Base-by-base conservation (phyloP, 2,797 vertebrate species). In the Linurgus olivaceus region DNA sequence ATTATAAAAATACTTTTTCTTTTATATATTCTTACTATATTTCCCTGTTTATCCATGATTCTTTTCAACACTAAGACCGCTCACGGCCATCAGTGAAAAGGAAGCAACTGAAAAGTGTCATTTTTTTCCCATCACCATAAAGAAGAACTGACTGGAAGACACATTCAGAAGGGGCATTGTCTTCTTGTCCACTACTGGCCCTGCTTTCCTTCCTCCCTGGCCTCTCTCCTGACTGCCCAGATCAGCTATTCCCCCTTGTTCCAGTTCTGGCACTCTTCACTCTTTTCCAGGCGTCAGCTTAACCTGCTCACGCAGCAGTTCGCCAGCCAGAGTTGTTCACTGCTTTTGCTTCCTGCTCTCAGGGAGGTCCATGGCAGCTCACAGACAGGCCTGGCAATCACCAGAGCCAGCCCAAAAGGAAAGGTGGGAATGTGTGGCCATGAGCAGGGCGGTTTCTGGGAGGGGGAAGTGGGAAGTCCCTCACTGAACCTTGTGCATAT, bases 81-180 rank as follows among this genome's bases (percentile, higher is more conserved):
- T 62, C 15, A 68, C 47, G 1, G 3, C 33, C 20, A 47, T 9
- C 5, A 21, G 9, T 23, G 44, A 38, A 74, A 54, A 87, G n/a
- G 48, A 79, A 52, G 6, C 0, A 0, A 58, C 0, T 4, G 11
- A 35, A 82, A 66, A 76, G 17, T 18, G 47, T 37, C 0, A 2
- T 18, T 77, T 52, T 75, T 12, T 11, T 71, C 11, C 23, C 10
- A 35, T 26, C n/a, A 13, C 21, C 13, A 11, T n/a, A 26, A 7
- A 33, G 10, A 68, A 33, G 10, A 72, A 33, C 4, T 33, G 13
- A n/a, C 21, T 26, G 29, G 15, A 8, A 66, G 7, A 51, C 8
- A 14, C 7, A 7, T n/a, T 63, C 51, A 72, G 50, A 81, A 75
- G 33, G 7, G 19, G 1, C 19, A 21, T 7, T 2, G 1, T n/a